phyloP scores from a whole-genome alignment of 2,797 vertebrate species.

The Vespertilio murinus region DNA sequence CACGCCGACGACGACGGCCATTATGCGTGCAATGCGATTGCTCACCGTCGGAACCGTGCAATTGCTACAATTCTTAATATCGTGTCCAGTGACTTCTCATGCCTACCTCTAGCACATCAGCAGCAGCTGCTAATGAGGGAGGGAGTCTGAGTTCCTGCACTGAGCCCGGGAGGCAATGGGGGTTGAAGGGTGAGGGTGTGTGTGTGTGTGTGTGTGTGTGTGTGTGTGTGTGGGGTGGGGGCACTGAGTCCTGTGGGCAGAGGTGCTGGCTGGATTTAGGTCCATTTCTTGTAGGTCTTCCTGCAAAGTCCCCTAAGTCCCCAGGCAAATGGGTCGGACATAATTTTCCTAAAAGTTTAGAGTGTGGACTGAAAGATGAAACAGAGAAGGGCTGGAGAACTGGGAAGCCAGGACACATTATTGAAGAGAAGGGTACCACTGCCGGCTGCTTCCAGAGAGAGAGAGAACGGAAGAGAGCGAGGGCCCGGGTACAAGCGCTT shows the following conservation, averaged over 20 bases:
- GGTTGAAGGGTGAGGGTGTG: fast-evolving
- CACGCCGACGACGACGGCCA: too few species aligned
- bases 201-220: too few species aligned
- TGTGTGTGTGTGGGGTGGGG: too few species aligned
- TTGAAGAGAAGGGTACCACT: too few species aligned
- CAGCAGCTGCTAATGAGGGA: background rate
- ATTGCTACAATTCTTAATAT: background rate
- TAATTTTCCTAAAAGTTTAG: background rate
- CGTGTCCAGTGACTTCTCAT: background rate
- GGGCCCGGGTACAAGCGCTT: too few species aligned
- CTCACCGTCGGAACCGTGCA: background rate
- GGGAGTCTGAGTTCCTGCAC: background rate
- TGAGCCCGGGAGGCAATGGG: background rate
- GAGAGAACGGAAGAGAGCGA: too few species aligned
- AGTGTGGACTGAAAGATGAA: too few species aligned
- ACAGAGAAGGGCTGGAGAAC: too few species aligned
- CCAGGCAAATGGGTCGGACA: background rate
- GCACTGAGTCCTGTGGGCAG: background rate
- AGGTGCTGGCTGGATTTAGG: background rate
- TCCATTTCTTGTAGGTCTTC: background rate
- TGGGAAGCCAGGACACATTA: too few species aligned
- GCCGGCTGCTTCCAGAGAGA: too few species aligned
- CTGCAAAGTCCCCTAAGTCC: background rate
- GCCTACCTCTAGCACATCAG: background rate
- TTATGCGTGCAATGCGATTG: background rate